phyloP scores from a whole-genome alignment of 2,888 invertebrate genomes.

The Leucophora obtusa region DNA sequence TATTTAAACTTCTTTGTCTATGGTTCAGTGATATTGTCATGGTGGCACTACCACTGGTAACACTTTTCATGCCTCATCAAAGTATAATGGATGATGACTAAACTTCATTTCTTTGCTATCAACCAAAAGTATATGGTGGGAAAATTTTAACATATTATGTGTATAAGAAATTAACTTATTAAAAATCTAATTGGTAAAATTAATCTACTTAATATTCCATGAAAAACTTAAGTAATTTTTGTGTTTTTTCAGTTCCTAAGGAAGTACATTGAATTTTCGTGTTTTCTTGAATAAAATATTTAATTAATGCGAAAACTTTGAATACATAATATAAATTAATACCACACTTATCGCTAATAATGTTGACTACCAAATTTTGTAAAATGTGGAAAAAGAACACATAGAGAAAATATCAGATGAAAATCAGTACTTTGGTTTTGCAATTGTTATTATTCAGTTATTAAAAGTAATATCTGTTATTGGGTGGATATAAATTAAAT shows the following conservation, averaged over 20 bases:
- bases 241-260: not conserved
- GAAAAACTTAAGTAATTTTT: conserved; percentile 26
- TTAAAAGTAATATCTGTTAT: no score
- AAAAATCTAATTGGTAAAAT: conserved; percentile 57
- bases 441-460: no score
- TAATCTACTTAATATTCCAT: conserved; percentile 47
- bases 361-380: no score
- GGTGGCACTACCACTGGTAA: conserved; percentile 48
- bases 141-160: conserved; percentile 29
- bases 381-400: no score
- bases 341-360: no score
- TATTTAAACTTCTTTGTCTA: conserved; percentile 4
- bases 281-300: not conserved
- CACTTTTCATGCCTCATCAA: conserved; percentile 63
- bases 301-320: conserved; percentile 5
- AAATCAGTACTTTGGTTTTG: no score
- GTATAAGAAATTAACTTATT: conserved; percentile 54
- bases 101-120: conserved; percentile 1
- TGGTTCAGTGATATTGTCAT: conserved; percentile 55
- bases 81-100: conserved; percentile 47
- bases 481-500: no score
- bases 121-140: conserved; percentile 30
- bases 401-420: no score
- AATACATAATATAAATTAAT: no score
- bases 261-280: not conserved